Evolutionary conservation across 35 echinoderm and acorn worm species (phyloP), one percentile per base, ranked within the genome.

Genomic region (Acanthaster planci): DNA sequence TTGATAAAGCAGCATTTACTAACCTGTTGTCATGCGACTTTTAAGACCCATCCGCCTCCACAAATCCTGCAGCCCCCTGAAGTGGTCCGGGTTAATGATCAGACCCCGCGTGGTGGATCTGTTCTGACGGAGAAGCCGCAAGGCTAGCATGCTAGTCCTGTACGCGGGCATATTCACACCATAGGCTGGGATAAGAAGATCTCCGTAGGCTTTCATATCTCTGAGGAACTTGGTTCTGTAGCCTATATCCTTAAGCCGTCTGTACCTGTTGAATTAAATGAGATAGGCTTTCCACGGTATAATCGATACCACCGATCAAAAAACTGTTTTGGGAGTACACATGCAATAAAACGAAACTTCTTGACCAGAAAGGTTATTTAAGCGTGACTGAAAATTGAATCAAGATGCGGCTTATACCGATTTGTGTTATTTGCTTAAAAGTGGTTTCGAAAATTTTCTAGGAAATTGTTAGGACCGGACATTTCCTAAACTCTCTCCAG

Each of bases 1-100:
- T n/a, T n/a, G n/a, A n/a, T n/a, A n/a, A n/a, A n/a, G n/a, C n/a
- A n/a, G n/a, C n/a, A n/a, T n/a, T n/a, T 22, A 7, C 64, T 34
- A 14, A 72, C 64, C 64, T 34, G 64, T 72, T 72, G 64, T 72
- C 64, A 35, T 72, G 18, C 64, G 64, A 72, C 34, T 34, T 72
- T 72, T 21, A 7, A 72, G 64, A 1, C 64, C 64, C 64, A 72
- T 72, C 64, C 30, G 21, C 26, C 26, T 16, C 64, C 64, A 72
- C 34, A 72, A 7, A 14, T 16, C 64, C 14, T 26, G 7, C 2
- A 35, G 8, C 22, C 26, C 64, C 30, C 64, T 72, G 64, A 72
- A 72, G 34, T 72, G 64, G 64, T 72, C 26, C 23, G 64, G 64
- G 10, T 72, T 72, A 8, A 72, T 72, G 64, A 72, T 72, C 19